Conservation (phyloP, 2,888 invertebrate genomes). For the Arrhopalites spinosus region DNA sequence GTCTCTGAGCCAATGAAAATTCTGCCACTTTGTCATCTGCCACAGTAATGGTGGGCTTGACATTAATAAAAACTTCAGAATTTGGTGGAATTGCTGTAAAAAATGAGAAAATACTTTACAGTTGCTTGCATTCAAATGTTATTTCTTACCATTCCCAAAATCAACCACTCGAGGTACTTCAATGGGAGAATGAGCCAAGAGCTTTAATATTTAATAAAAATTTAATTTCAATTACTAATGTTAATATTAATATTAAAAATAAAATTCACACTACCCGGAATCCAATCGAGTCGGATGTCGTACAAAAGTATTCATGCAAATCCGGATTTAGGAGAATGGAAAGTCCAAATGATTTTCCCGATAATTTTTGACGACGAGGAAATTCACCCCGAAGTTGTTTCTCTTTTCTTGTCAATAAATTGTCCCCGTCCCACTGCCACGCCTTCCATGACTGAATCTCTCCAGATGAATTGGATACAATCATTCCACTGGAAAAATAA, state of each 20-base stretch:
- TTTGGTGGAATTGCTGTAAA: constrained; percentile 44
- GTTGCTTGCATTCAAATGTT: too few relatives aligned
- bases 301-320: constrained; percentile 48
- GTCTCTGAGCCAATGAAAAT: constrained; percentile 27
- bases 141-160: constrained; percentile 26
- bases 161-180: constrained; percentile 30
- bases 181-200: constrained; percentile 21
- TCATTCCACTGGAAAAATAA: neutral
- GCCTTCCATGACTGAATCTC: constrained; percentile 18
- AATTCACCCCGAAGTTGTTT: constrained; percentile 42
- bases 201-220: constrained; percentile 25
- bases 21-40: constrained; percentile 40
- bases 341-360: constrained; percentile 44
- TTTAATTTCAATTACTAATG: neutral
- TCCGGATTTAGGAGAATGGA: constrained; percentile 49
- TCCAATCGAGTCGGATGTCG: constrained; percentile 46
- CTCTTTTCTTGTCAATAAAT: constrained; percentile 1
- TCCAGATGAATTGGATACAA: neutral
- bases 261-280: constrained; percentile 43
- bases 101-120: too few relatives aligned
- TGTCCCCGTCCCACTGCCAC: neutral
- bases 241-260: neutral
- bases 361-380: constrained; percentile 41
- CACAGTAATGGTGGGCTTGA: constrained; percentile 34
- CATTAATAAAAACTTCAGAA: constrained; percentile 47